A percentile compares a stretch with the other conserved stretches of the same genome.
Conservation (phyloP, 2,888 invertebrate species). For the Plagodis pulveraria region DNA sequence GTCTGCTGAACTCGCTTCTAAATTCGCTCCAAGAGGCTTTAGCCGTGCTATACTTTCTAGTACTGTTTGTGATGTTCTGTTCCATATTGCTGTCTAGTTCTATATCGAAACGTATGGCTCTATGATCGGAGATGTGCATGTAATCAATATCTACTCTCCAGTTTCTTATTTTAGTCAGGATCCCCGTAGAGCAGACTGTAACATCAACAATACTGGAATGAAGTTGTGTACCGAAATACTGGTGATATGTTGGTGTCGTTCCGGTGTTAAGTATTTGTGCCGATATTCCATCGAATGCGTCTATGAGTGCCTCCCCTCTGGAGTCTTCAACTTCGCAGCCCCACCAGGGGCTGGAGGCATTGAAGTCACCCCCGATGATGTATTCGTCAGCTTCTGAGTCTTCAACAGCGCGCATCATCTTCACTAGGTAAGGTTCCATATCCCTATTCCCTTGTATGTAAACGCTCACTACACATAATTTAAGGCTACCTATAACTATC, state of each 20-base stretch:
- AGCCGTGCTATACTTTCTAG: too few relatives aligned
- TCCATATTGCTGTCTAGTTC: background rate
- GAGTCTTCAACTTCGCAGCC: slow-evolving; percentile 12
- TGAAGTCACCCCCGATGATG: slow-evolving; percentile 8
- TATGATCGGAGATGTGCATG: slow-evolving; percentile 15
- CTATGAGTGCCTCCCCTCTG: slow-evolving; percentile 1
- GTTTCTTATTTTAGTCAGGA: background rate
- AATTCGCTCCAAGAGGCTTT: too few relatives aligned
- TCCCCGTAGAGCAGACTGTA: slow-evolving; percentile 9
- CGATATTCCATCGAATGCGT: background rate
- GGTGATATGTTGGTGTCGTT: slow-evolving; percentile 2
- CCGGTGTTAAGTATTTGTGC: slow-evolving; percentile 7
- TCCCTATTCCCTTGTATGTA: too few relatives aligned
- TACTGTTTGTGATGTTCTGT: too few relatives aligned
- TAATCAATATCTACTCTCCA: background rate
- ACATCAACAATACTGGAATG: slow-evolving; percentile 10
- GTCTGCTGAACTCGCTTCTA: too few relatives aligned
- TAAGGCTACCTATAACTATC: too few relatives aligned
- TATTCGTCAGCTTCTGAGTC: too few relatives aligned
- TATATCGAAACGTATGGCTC: background rate
- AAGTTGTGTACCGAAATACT: background rate
- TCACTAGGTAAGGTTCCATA: too few relatives aligned
- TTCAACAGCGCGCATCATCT: too few relatives aligned
- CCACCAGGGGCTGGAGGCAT: slow-evolving; percentile 15
- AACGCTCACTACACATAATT: too few relatives aligned